phyloP scores from a whole-genome alignment of 2,888 invertebrate species.

The Parthenolecanium corni region DNA sequence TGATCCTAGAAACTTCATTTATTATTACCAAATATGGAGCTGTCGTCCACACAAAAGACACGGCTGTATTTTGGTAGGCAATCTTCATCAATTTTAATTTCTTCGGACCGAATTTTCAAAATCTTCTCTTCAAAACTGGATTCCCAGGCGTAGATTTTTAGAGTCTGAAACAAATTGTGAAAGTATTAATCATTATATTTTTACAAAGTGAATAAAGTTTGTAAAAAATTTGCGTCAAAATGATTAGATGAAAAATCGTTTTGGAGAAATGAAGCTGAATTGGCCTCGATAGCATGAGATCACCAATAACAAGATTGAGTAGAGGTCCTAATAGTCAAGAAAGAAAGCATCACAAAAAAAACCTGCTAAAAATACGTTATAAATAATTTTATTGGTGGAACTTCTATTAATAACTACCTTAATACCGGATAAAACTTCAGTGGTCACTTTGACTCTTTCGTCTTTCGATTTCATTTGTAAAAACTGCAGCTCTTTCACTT shows the following conservation, averaged over 20 bases:
- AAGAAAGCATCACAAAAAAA: too few species aligned
- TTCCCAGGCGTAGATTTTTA: slow-evolving; percentile 93
- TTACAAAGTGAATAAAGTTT: neutral
- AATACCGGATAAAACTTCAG: slow-evolving; percentile 47
- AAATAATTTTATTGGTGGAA: too few species aligned
- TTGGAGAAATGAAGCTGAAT: too few species aligned
- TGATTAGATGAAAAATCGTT: neutral
- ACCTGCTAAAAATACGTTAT: too few species aligned
- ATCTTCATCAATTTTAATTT: slow-evolving; percentile 79
- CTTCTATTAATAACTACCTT: too few species aligned
- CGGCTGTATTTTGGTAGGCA: slow-evolving; percentile 78
- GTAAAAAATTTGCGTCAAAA: neutral
- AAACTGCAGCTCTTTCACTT: slow-evolving; percentile 41
- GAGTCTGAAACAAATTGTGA: slow-evolving; percentile 43
- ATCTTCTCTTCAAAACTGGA: slow-evolving; percentile 83
- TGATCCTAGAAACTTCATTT: neutral
- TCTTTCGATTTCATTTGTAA: slow-evolving; percentile 47
- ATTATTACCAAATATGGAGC: slow-evolving; percentile 58
- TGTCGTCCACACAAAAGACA: slow-evolving; percentile 87
- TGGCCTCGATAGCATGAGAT: too few species aligned
- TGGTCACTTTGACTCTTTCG: slow-evolving; percentile 47
- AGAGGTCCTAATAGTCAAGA: too few species aligned
- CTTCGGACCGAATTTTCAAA: slow-evolving; percentile 71
- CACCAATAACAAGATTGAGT: too few species aligned
- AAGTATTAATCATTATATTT: neutral